Percentiles rank a stretch among this genome's conserved stretches.
Conservation (phyloP, 1,140 invertebrate species). For the Papilio glaucus region DNA sequence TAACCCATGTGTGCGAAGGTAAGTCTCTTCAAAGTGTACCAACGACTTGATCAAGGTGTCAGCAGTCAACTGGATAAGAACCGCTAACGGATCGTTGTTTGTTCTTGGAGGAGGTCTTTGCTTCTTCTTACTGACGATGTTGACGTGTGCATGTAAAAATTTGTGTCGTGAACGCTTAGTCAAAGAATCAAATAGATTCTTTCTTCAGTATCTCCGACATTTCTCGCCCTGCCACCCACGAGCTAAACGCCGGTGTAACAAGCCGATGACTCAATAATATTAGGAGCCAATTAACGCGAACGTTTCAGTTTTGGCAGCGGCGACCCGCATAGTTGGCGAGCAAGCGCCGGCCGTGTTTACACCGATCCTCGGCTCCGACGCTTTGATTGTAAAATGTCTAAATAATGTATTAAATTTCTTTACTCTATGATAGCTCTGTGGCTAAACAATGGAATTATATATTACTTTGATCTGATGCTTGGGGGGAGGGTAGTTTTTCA, state of each 20-base stretch:
- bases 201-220: not conserved
- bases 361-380: not conserved
- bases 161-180: not conserved
- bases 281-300: conserved; percentile 29
- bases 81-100: too few relatives aligned
- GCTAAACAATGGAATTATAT: not conserved
- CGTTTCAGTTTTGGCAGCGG: conserved; percentile 25
- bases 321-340: conserved; percentile 15
- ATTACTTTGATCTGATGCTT: too few relatives aligned
- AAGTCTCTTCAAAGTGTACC: too few relatives aligned
- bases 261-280: conserved; percentile 31
- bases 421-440: not conserved
- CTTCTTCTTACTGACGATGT: not conserved
- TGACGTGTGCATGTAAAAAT: not conserved
- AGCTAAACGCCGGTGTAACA: not conserved
- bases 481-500: too few relatives aligned
- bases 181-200: not conserved
- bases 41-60: too few relatives aligned
- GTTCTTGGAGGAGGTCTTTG: too few relatives aligned
- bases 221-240: not conserved
- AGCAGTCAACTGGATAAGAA: too few relatives aligned
- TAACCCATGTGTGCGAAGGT: too few relatives aligned
- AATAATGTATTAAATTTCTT: not conserved
- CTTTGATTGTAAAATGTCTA: not conserved
- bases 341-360: conserved; percentile 7